Conservation (phyloP, 2,888 invertebrate genomes). For the Perizoma flavofasciatum region DNA sequence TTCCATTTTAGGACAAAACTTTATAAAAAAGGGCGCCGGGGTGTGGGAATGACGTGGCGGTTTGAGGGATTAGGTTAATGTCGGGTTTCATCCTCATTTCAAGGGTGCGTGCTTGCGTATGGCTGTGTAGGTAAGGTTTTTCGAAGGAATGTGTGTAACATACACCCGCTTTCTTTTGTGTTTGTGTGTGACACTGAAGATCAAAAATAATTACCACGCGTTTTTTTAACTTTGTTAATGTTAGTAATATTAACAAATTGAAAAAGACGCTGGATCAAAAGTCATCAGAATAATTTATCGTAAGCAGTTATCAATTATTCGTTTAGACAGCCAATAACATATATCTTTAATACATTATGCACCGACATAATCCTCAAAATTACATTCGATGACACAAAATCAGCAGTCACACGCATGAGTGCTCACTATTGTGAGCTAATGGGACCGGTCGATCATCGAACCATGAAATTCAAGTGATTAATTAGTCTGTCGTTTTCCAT, state of each 20-base stretch:
- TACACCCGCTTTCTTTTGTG: neutral
- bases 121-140: neutral
- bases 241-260: no score
- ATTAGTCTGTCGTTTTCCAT: conserved; percentile 40
- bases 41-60: conserved; percentile 45
- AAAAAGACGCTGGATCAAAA: no score
- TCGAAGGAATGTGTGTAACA: neutral
- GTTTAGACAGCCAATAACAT: neutral
- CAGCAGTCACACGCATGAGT: conserved; percentile 28
- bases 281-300: neutral
- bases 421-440: conserved; percentile 22
- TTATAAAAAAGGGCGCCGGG: conserved; percentile 78
- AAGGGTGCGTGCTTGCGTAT: conserved; percentile 58
- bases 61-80: conserved; percentile 54
- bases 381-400: conserved; percentile 19
- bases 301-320: neutral
- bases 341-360: neutral
- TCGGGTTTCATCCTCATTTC: conserved; percentile 39
- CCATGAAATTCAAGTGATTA: conserved; percentile 41
- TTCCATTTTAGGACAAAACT: conserved; percentile 85
- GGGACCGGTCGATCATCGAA: conserved; percentile 29
- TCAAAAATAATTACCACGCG: neutral
- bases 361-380: conserved; percentile 4
- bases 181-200: conserved; percentile 3
- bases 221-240: neutral